A percentile compares a stretch with the other conserved stretches of the same genome.
Conservation (phyloP, 2,888 invertebrate genomes). For the Dasysyrphus albostriatus region DNA sequence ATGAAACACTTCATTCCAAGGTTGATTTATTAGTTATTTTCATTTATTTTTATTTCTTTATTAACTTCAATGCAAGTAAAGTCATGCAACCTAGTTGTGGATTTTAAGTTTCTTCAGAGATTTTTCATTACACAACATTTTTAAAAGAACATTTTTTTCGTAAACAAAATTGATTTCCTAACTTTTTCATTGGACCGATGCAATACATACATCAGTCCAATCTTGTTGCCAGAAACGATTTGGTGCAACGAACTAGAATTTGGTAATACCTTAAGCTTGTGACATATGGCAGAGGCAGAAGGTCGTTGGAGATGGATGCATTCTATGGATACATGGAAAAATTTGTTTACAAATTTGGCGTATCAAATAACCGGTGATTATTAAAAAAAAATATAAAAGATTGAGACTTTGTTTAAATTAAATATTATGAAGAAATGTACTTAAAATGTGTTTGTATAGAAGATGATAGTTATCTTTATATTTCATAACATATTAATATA, state of each 20-base stretch:
- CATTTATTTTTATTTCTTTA: too few relatives aligned
- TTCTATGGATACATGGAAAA: neutral
- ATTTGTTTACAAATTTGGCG: conserved; percentile 2
- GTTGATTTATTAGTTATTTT: too few relatives aligned
- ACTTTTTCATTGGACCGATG: conserved; percentile 5
- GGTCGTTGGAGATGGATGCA: neutral
- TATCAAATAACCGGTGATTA: conserved; percentile 9
- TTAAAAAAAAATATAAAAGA: too few relatives aligned
- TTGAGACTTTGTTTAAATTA: too few relatives aligned
- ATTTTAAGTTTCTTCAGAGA: neutral
- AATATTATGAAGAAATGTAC: too few relatives aligned
- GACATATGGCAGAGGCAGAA: conserved; percentile 26
- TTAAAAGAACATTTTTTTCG: conserved; percentile 58
- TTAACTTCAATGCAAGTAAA: neutral
- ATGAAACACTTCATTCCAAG: too few relatives aligned
- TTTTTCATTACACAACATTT: conserved; percentile 43
- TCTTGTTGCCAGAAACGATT: conserved; percentile 50
- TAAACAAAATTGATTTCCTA: conserved; percentile 56
- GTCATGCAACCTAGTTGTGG: neutral
- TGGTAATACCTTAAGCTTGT: conserved; percentile 46
- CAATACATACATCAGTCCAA: conserved; percentile 50
- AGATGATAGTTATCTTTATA: too few relatives aligned
- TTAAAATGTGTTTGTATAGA: too few relatives aligned
- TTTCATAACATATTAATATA: too few relatives aligned
- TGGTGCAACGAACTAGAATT: conserved; percentile 50